Conservation (phyloP, 2,797 vertebrate genomes). For the Cyprinella venusta region DNA sequence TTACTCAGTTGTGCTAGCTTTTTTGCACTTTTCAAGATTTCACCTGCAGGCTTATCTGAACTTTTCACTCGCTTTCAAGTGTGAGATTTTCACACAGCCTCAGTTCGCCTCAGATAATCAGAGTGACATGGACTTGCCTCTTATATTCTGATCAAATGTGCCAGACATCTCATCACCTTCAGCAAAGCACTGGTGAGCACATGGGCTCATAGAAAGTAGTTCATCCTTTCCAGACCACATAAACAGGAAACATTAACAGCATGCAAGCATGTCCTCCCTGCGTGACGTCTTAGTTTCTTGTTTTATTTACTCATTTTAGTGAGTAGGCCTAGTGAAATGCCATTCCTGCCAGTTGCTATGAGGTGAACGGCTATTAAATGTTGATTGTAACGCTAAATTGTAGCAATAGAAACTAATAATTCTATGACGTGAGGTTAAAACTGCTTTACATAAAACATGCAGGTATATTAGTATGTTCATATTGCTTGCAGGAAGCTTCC, state of each 20-base stretch:
- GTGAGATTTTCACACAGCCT: conserved; percentile 58
- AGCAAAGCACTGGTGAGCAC: neutral
- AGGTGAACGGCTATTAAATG: conserved; percentile 14
- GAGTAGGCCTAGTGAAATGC: conserved; percentile 22
- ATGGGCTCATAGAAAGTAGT: conserved; percentile 31
- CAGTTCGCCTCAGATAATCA: conserved; percentile 60
- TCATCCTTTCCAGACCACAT: conserved; percentile 29
- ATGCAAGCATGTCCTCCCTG: conserved; percentile 33
- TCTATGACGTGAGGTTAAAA: conserved; percentile 3
- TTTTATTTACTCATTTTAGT: conserved; percentile 52
- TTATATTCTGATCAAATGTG: conserved; percentile 15
- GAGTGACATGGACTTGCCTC: conserved; percentile 43
- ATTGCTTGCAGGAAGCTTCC: conserved; percentile 54
- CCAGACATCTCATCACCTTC: conserved; percentile 5
- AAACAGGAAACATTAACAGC: conserved; percentile 48
- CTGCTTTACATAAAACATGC: conserved; percentile 1
- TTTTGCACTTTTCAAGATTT: neutral
- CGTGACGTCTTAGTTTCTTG: conserved; percentile 38
- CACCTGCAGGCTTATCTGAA: too few relatives aligned
- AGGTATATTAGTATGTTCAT: conserved; percentile 13
- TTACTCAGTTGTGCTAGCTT: neutral
- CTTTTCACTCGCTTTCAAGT: conserved; percentile 36
- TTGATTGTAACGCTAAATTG: conserved; percentile 53
- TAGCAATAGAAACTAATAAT: conserved; percentile 40
- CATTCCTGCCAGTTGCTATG: conserved; percentile 29